phyloP scores from a whole-genome alignment of 2,888 invertebrate genomes.

The Volucella inanis region DNA sequence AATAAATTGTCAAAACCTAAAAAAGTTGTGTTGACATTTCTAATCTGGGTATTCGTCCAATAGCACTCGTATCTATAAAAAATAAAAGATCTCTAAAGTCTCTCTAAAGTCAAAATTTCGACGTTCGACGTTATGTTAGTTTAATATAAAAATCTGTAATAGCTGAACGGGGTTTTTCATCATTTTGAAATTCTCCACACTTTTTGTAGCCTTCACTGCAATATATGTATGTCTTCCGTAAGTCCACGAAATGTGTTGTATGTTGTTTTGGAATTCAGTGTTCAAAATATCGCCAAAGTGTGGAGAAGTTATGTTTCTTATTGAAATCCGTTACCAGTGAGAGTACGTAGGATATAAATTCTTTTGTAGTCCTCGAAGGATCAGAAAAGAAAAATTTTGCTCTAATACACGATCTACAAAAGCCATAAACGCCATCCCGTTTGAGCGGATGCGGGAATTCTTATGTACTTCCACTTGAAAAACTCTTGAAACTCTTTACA shows the following conservation, averaged over 20 bases:
- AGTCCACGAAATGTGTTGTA: no score
- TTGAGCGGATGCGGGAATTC: slow-evolving; percentile 2
- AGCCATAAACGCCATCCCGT: not conserved
- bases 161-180: not conserved
- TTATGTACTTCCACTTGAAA: slow-evolving; percentile 14
- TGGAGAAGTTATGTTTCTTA: not conserved
- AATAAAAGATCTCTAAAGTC: slow-evolving; percentile 6
- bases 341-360: not conserved
- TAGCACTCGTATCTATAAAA: no score
- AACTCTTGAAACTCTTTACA: slow-evolving; percentile 22
- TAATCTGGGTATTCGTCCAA: no score
- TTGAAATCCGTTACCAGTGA: not conserved
- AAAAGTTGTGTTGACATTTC: no score
- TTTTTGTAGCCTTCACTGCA: not conserved
- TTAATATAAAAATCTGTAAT: no score
- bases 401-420: not conserved
- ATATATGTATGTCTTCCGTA: not conserved
- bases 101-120: slow-evolving; percentile 9
- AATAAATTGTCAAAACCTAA: no score
- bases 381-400: not conserved
- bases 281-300: not conserved
- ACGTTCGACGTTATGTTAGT: not conserved
- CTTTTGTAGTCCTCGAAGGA: not conserved
- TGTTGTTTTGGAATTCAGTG: no score
- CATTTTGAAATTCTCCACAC: not conserved